Conservation (phyloP, 1,140 invertebrate species). For the Sinonovacula constricta region DNA sequence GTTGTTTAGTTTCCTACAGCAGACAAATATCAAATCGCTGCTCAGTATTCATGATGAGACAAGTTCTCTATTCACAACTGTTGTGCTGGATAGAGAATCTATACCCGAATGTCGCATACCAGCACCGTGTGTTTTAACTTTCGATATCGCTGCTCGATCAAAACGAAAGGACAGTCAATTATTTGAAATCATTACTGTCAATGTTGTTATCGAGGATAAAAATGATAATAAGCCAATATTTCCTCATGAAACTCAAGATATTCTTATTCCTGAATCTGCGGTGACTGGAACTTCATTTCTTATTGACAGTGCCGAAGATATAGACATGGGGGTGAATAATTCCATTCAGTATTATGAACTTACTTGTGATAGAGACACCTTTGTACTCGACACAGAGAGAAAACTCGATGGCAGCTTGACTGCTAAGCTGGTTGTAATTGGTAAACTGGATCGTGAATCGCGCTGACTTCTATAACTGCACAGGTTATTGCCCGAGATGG, state of each 20-base stretch:
- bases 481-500: conserved; percentile 94
- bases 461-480: conserved; percentile 88
- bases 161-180: conserved; percentile 46
- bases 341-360: conserved; percentile 70
- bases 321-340: conserved; percentile 82
- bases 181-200: conserved; percentile 67
- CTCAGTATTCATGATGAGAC: conserved; percentile 49
- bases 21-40: conserved; percentile 40
- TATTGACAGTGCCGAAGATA: conserved; percentile 79
- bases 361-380: conserved; percentile 60
- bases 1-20: conserved; percentile 36
- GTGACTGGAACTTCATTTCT: conserved; percentile 82
- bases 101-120: conserved; percentile 56
- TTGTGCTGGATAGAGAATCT: conserved; percentile 70
- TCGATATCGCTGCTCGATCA: conserved; percentile 67
- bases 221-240: conserved; percentile 97
- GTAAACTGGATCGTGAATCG: conserved; percentile 89
- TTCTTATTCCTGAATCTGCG: conserved; percentile 78
- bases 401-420: conserved; percentile 67
- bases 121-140: conserved; percentile 57
- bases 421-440: conserved; percentile 62
- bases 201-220: conserved; percentile 83
- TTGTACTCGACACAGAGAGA: conserved; percentile 61
- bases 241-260: conserved; percentile 60
- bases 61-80: conserved; percentile 65